phyloP scores from a whole-genome alignment of 2,113 vertebrate species.

The Ursus arctos region DNA sequence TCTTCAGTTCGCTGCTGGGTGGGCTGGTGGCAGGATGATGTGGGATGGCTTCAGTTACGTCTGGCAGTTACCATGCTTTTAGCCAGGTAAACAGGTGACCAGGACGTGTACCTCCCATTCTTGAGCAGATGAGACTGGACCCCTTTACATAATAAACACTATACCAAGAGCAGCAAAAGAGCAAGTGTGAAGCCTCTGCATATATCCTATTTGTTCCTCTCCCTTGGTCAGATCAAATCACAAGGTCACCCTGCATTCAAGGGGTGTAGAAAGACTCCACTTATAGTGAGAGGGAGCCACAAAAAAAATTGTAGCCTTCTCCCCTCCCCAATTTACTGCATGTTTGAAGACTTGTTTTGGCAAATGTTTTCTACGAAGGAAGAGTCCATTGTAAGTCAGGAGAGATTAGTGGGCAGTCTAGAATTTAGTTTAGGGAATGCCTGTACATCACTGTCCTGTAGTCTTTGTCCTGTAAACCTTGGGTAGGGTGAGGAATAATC shows the following conservation, averaged over 20 bases:
- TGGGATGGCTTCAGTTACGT: not conserved
- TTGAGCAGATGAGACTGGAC: not conserved
- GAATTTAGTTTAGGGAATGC: not conserved
- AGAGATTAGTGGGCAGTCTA: not conserved
- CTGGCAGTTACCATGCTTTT: not conserved
- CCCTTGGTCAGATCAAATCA: not conserved
- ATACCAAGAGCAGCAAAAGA: not conserved
- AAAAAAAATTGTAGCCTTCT: not conserved
- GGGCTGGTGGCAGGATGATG: not conserved
- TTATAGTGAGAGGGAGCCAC: not conserved
- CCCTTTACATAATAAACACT: not conserved
- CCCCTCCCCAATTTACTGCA: not conserved
- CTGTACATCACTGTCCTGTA: not conserved
- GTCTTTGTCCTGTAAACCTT: not conserved
- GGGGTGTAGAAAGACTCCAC: not conserved
- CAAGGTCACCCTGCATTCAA: not conserved
- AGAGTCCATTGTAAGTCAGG: not conserved
- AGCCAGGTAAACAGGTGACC: not conserved
- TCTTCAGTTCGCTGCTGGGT: not conserved
- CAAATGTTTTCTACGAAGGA: conserved; percentile 34
- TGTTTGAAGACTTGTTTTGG: not conserved
- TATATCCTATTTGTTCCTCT: not conserved
- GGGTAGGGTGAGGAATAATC: not conserved
- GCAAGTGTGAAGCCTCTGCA: not conserved
- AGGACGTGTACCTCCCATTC: not conserved